A percentile compares a stretch with the other conserved stretches of the same genome.
These are phyloP conservation scores for Hylomyscus alleni DNA, from an alignment of 2,797 vertebrate genomes.

Conservation along the genomic window DNA sequence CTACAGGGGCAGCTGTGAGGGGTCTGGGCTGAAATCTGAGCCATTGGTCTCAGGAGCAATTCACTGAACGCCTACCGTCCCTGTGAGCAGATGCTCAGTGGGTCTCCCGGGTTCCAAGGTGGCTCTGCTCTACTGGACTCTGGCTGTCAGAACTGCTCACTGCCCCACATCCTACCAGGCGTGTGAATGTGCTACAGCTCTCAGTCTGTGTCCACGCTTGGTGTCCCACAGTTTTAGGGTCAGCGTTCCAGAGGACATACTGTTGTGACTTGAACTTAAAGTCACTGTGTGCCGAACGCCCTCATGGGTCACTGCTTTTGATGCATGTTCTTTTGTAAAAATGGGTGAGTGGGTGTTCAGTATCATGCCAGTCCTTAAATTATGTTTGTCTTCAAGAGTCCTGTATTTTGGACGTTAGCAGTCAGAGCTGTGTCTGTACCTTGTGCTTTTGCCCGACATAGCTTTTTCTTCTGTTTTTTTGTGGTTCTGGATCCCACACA, in stretches of 20 bases:
- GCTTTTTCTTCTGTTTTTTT: not conserved
- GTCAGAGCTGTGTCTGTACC: not conserved
- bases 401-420: not conserved
- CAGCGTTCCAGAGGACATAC: not conserved
- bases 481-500: not conserved
- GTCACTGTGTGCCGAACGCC: no score
- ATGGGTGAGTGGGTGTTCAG: not conserved
- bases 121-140: no score
- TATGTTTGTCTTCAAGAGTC: not conserved
- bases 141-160: no score
- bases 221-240: not conserved
- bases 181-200: no score
- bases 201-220: rapidly evolving
- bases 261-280: not conserved
- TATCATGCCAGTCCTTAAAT: not conserved
- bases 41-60: no score
- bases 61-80: no score
- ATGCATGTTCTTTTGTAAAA: not conserved
- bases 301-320: not conserved
- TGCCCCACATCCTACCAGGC: no score
- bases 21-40: no score
- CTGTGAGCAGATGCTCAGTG: no score
- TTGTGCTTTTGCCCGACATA: not conserved
- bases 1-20: no score
- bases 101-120: no score